Conservation (phyloP, 2,888 invertebrate genomes). For the Hirtodrosophila histrioides region DNA sequence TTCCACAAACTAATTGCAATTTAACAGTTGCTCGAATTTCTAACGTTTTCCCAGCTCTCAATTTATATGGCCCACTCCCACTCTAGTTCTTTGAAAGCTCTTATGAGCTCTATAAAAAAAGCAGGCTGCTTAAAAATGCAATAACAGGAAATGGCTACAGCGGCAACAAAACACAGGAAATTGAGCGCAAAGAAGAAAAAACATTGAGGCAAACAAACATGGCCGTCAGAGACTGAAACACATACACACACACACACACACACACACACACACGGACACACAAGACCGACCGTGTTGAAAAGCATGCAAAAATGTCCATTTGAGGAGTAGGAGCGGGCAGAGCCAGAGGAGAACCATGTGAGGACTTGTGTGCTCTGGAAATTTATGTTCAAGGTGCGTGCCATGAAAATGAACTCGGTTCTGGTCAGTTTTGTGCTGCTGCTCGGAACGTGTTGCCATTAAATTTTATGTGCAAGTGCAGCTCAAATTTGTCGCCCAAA, state of each 20-base stretch:
- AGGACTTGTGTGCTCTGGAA: slow-evolving; percentile 48
- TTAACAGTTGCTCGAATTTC: slow-evolving; percentile 59
- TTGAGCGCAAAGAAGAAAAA: slow-evolving; percentile 68
- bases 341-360: slow-evolving; percentile 3
- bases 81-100: slow-evolving; percentile 24
- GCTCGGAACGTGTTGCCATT: slow-evolving; percentile 71
- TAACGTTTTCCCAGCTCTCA: slow-evolving; percentile 27
- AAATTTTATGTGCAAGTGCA: slow-evolving; percentile 74
- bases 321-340: neutral
- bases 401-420: slow-evolving; percentile 61
- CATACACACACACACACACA: neutral
- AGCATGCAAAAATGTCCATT: slow-evolving; percentile 51
- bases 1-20: slow-evolving; percentile 66
- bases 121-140: slow-evolving; percentile 71
- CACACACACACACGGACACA: neutral
- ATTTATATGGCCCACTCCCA: slow-evolving; percentile 14
- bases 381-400: slow-evolving; percentile 77
- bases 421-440: slow-evolving; percentile 43
- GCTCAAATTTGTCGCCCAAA: slow-evolving; percentile 57
- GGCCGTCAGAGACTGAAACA: slow-evolving; percentile 46
- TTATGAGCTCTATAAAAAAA: slow-evolving; percentile 40
- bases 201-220: slow-evolving; percentile 67
- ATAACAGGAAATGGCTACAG: slow-evolving; percentile 75
- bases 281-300: slow-evolving; percentile 35
- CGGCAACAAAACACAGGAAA: slow-evolving; percentile 76